A percentile compares a stretch with the other conserved stretches of the same genome.
phyloP scores from a whole-genome alignment of 2,797 vertebrate species.

The Martes flavigula region DNA sequence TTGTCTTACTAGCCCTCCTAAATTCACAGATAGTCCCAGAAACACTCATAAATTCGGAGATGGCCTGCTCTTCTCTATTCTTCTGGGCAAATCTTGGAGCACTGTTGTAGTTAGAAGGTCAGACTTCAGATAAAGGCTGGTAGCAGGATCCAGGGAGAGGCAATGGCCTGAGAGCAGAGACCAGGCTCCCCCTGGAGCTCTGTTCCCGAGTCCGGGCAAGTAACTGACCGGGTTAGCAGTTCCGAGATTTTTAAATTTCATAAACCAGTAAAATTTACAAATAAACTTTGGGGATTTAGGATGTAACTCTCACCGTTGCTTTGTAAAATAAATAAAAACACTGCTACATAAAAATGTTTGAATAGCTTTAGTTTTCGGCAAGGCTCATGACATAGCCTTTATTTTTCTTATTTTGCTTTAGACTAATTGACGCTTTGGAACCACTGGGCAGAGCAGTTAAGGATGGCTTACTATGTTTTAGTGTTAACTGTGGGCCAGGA shows the following conservation, averaged over 20 bases:
- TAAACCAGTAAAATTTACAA: not conserved
- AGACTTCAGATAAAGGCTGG: not conserved
- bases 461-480: not conserved
- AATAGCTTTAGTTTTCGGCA: not conserved
- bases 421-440: not conserved
- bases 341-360: not conserved
- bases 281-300: not conserved
- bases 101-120: rapidly evolving
- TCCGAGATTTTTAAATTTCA: not conserved
- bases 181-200: not conserved
- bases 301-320: not conserved
- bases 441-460: too few species aligned
- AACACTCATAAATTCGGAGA: not conserved
- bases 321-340: not conserved
- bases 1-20: not conserved
- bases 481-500: not conserved
- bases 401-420: not conserved
- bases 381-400: not conserved
- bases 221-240: not conserved
- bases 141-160: not conserved
- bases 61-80: not conserved
- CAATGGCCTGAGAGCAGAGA: not conserved
- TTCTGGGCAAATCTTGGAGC: not conserved
- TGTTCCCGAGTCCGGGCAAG: not conserved
- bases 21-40: not conserved